Evolutionary conservation across 2,797 vertebrate genomes (phyloP).

Genomic region (Melanotaenia parkinsoni): DNA sequence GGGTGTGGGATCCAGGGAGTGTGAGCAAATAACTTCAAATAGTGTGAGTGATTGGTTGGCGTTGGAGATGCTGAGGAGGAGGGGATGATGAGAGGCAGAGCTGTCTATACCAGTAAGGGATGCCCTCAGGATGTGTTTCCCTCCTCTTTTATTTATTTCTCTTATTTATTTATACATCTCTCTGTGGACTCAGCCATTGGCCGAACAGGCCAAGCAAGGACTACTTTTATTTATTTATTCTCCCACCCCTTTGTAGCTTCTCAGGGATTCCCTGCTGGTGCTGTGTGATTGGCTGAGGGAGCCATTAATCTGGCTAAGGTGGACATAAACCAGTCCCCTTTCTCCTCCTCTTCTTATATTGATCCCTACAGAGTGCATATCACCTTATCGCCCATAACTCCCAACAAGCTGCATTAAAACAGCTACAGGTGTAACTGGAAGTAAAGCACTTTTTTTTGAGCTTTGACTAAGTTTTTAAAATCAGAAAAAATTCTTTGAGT

Average conservation of each 20-base stretch:
- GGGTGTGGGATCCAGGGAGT: conserved; percentile 37
- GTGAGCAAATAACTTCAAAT: conserved; percentile 74
- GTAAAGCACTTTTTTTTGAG: not conserved
- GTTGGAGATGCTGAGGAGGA: conserved; percentile 55
- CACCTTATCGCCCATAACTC: conserved; percentile 27
- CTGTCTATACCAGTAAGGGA: conserved; percentile 72
- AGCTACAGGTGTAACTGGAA: conserved; percentile 44
- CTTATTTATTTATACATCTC: conserved; percentile 78
- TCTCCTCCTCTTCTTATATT: conserved; percentile 5
- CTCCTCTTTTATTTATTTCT: conserved; percentile 80
- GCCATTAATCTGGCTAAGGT: conserved; percentile 67
- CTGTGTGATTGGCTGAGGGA: conserved; percentile 65
- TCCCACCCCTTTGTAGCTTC: conserved; percentile 40
- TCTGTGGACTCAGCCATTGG: conserved; percentile 65
- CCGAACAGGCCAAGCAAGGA: conserved; percentile 49
- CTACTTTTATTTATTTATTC: conserved; percentile 64
- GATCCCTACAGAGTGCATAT: conserved; percentile 26
- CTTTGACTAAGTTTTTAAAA: not conserved
- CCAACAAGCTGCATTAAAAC: conserved; percentile 20
- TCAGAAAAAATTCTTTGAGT: not conserved
- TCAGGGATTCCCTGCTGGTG: conserved; percentile 74
- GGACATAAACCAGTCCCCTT: conserved; percentile 37
- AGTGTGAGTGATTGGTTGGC: conserved; percentile 71
- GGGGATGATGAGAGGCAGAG: conserved; percentile 51
- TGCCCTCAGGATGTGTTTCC: conserved; percentile 81